Percentiles rank a stretch among this genome's conserved stretches.
Conservation (phyloP, 2,888 invertebrate species). For the Synanthedon vespiformis region DNA sequence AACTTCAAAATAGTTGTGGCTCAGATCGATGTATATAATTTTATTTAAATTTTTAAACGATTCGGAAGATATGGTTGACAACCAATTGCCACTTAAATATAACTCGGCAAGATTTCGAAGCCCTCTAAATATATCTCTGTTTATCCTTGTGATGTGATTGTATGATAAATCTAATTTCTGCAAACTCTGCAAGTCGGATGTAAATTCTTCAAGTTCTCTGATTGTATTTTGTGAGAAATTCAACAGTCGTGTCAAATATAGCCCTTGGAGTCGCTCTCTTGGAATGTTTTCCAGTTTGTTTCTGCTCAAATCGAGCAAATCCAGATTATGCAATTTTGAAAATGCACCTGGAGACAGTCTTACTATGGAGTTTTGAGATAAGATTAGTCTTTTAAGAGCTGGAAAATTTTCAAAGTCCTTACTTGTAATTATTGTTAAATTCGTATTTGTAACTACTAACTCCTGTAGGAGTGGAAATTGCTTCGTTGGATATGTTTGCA, state of each 20-base stretch:
- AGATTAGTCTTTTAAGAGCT: conserved; percentile 78
- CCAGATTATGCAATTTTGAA: conserved; percentile 78
- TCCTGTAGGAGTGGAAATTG: conserved; percentile 85
- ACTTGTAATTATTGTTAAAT: conserved; percentile 84
- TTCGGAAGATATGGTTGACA: conserved; percentile 81
- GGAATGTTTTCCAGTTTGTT: conserved; percentile 87
- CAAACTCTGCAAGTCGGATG: conserved; percentile 79
- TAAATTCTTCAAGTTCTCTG: conserved; percentile 85
- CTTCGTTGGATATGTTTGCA: conserved; percentile 77
- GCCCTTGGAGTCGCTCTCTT: conserved; percentile 84
- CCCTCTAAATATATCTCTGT: conserved; percentile 80
- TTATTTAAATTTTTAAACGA: conserved; percentile 83
- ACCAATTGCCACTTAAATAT: conserved; percentile 84
- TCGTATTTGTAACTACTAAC: conserved; percentile 82
- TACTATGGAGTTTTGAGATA: conserved; percentile 80
- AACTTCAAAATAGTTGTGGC: conserved; percentile 85
- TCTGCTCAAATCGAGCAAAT: conserved; percentile 83
- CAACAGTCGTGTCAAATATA: conserved; percentile 77
- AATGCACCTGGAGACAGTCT: conserved; percentile 89
- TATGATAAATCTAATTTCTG: conserved; percentile 85
- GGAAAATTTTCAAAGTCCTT: conserved; percentile 89
- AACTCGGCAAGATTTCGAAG: conserved; percentile 82
- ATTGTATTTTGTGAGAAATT: conserved; percentile 88
- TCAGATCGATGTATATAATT: conserved; percentile 81
- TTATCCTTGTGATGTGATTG: conserved; percentile 84